Evolutionary conservation across 2,888 invertebrate species (phyloP).

Genomic region (Melanotus villosus): DNA sequence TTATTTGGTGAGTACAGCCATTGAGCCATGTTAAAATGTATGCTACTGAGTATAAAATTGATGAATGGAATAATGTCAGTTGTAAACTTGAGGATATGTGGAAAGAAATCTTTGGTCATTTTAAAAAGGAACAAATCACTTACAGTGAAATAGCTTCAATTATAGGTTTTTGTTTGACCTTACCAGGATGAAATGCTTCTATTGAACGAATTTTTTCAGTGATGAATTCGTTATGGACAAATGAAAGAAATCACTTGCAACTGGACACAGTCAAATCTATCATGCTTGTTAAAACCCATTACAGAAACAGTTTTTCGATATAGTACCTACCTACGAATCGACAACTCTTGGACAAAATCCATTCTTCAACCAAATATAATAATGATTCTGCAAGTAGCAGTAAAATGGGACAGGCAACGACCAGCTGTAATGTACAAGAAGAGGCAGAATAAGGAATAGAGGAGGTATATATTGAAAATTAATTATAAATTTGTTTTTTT

Average conservation of each 20-base stretch:
- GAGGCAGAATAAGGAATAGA: too few species aligned
- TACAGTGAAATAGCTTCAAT: too few species aligned
- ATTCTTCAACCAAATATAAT: not conserved
- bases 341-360: not conserved
- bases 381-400: not conserved
- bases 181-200: not conserved
- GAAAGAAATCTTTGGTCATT: not conserved
- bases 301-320: not conserved
- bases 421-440: too few species aligned
- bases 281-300: not conserved
- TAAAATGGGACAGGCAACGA: too few species aligned
- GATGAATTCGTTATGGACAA: too few species aligned
- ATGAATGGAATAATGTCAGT: not conserved
- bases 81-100: too few species aligned
- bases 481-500: too few species aligned
- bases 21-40: constrained; percentile 5
- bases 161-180: too few species aligned
- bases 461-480: too few species aligned
- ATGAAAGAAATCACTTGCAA: not conserved
- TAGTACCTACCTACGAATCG: not conserved
- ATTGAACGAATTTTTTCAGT: not conserved
- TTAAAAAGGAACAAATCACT: not conserved
- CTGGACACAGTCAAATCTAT: not conserved
- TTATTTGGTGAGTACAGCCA: not conserved
- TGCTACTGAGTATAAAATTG: not conserved